Evolutionary conservation across 2,888 invertebrate genomes (phyloP).

Genomic region (Nebria brevicollis): DNA sequence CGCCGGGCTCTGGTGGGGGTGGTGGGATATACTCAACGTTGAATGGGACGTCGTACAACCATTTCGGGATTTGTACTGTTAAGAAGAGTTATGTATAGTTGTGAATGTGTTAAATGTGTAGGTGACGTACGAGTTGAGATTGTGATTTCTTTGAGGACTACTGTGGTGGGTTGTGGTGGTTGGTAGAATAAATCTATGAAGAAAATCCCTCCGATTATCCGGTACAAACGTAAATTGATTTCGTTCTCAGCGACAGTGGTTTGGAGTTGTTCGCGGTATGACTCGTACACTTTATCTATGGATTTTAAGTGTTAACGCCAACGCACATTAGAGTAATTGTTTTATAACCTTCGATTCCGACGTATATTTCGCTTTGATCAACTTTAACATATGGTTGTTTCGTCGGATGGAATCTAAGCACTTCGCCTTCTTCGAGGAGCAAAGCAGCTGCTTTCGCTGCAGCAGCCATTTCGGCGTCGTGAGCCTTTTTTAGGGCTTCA

Average conservation of each 20-base stretch:
- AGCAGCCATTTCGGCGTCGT: background rate
- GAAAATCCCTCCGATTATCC: constrained; percentile 80
- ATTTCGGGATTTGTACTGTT: constrained; percentile 70
- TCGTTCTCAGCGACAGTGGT: constrained; percentile 66
- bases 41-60: constrained; percentile 70
- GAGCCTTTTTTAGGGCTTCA: background rate
- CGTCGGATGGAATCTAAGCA: constrained; percentile 48
- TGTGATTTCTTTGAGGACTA: constrained; percentile 40
- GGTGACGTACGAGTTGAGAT: constrained; percentile 38
- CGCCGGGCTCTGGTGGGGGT: constrained; percentile 71
- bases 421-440: constrained; percentile 44
- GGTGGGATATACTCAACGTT: constrained; percentile 76
- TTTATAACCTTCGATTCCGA: constrained; percentile 49
- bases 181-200: constrained; percentile 78
- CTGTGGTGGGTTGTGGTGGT: constrained; percentile 74
- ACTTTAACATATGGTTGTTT: constrained; percentile 19
- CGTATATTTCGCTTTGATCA: constrained; percentile 54
- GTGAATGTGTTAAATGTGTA: background rate
- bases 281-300: constrained; percentile 64
- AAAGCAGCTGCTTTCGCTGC: background rate
- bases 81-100: constrained; percentile 30
- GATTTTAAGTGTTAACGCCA: constrained; percentile 37
- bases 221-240: constrained; percentile 79
- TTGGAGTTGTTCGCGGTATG: constrained; percentile 61
- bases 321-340: background rate